A percentile compares a stretch with the other conserved stretches of the same genome.
These are phyloP conservation scores for Neoitamus cyanurus DNA, from an alignment of 2,888 invertebrate genomes.

Conservation along the genomic window DNA sequence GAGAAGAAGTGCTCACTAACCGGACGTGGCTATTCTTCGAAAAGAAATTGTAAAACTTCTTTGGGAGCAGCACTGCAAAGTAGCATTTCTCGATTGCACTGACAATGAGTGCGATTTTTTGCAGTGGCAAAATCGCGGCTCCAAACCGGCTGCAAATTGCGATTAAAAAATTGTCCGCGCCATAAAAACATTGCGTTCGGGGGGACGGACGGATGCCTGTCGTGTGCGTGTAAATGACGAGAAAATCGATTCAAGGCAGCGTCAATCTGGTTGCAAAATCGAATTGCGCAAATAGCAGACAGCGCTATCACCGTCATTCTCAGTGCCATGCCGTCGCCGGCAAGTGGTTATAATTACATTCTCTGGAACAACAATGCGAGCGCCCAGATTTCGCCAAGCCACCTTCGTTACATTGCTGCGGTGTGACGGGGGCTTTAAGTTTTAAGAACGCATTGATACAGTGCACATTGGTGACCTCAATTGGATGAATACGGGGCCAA, in stretches of 20 bases:
- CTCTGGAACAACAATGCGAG: not conserved
- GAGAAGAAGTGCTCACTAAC: not conserved
- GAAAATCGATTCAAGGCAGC: not conserved
- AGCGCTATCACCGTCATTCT: not conserved
- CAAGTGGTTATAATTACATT: not conserved
- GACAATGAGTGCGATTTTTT: not conserved
- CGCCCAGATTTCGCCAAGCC: not conserved
- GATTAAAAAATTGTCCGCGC: not conserved
- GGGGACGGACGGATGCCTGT: too few species aligned
- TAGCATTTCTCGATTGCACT: not conserved
- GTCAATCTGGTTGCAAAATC: not conserved
- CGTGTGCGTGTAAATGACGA: not conserved
- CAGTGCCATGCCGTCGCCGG: not conserved
- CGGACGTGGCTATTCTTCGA: not conserved
- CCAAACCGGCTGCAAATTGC: not conserved
- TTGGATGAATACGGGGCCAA: not conserved
- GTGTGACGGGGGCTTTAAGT: not conserved
- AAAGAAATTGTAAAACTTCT: not conserved
- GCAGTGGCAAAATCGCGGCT: too few species aligned
- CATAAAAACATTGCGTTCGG: not conserved
- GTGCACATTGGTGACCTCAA: conserved; percentile 32
- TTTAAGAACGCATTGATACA: not conserved
- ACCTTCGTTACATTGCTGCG: not conserved
- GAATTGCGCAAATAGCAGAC: not conserved
- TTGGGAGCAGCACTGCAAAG: not conserved